Conservation (phyloP, 2,797 vertebrate genomes). For the Phataginus tetradactyla region DNA sequence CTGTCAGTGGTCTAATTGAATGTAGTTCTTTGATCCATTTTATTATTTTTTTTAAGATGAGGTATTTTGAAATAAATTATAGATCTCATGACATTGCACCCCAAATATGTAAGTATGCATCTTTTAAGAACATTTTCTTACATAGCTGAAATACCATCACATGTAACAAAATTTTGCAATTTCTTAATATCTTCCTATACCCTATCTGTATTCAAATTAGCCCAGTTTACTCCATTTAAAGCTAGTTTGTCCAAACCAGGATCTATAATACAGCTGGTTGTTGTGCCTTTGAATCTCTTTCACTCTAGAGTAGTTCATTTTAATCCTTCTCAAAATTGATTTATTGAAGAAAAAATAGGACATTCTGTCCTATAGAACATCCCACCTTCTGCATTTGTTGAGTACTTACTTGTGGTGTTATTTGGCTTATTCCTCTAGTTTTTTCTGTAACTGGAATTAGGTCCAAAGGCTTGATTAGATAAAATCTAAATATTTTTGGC, state of each 20-base stretch:
- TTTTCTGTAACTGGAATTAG: slow-evolving; percentile 15
- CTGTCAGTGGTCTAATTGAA: neutral
- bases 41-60: neutral
- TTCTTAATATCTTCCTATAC: neutral
- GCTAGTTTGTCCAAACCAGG: neutral
- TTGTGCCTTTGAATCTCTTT: neutral
- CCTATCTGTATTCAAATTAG: neutral
- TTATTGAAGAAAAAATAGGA: neutral
- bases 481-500: neutral
- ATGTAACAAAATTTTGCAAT: neutral
- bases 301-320: neutral
- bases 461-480: neutral
- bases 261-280: neutral
- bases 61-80: slow-evolving; percentile 10
- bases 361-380: neutral
- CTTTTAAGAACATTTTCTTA: slow-evolving; percentile 10
- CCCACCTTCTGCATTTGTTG: neutral
- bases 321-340: neutral
- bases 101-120: neutral
- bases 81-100: neutral
- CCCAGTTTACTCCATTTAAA: neutral
- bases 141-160: neutral
- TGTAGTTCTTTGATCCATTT: neutral
- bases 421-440: neutral
- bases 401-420: neutral